Base-by-base conservation (phyloP, 2,797 vertebrate species). In the Bradypus variegatus region DNA sequence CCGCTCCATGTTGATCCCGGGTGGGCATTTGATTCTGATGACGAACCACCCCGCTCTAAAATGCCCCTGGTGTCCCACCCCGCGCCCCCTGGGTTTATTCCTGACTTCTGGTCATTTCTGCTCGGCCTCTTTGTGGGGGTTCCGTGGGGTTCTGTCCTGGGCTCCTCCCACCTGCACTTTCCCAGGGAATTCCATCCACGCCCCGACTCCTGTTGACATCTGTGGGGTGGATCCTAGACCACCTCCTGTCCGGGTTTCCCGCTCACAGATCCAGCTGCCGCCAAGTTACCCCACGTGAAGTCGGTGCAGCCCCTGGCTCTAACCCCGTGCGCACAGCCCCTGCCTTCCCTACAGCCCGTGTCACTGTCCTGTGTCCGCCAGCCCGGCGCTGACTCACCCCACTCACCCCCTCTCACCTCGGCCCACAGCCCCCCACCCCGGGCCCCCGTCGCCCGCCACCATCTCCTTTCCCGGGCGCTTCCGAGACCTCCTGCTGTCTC, bases 251-350 rank as follows among this genome's bases (percentile, higher is more conserved):
- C 50, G 33, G 77, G n/a, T 15, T 45, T 60, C 33, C 2, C 33
- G 33, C n/a, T 41, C 65, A 55, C 23, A 41, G 25, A 3, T 64
- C 33, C 50, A 67, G 16, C 15, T 33, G 31, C 25, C 19, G 36
- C 31, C 6, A 16, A 3, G 10, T 41, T 18, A 8, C 45, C 38
- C 31, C 41, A 41, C 48, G 45, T 60, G 6, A 23, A 21, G 4
- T 8, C 50, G 45, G 0, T 6, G 1, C 33, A 67, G 23, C 13
- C 23, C 48, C 33, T 15, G 14, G 41, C 53, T 16, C 10, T 50
- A 23, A 29, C 1, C 1, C 15, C 18, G 0, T 45, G n/a, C 14
- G 5, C 60, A 8, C 65, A 23, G 62, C 4, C 1, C 8, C 1
- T 4, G 1, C 41, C 69, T n/a, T 64, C 73, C 36, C 79, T 75